Evolutionary conservation across 2,113 vertebrate genomes (phyloP), one percentile per base, ranked within the genome.

Genomic region (Ciconia maguari): DNA sequence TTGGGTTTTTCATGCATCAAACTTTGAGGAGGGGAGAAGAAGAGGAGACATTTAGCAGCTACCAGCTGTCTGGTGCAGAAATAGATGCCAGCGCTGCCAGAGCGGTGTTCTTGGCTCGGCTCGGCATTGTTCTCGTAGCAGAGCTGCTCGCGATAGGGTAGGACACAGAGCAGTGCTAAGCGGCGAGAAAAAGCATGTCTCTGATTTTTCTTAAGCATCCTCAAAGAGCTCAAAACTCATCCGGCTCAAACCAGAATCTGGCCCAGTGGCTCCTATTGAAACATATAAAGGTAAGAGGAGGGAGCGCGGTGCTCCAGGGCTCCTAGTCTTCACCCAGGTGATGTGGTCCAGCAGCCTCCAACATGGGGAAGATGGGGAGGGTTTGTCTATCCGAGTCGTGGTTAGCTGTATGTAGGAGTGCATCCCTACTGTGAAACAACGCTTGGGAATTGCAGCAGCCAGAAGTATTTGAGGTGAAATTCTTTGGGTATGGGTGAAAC

Each of bases 251-350:
- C 97, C 98, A 80, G 97, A 96, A 96, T 97, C 98, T 95, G 97
- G 98, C 96, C 98, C 98, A 66, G 98, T 98, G 96, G 98, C 99
- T 96, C 98, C 99, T 89, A 97, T 98, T 83, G 98, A 98, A 94
- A 98, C 96, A 4, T 99, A 98, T 82, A 98, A 97, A 99, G 99
- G 99, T 99, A 99, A 99, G 99, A 96, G 55, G 68, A 85, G 60
- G 66, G 66, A 90, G 66, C 1, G 1, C 0, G 0, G 60, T 0
- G 29, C 65, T 82, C 74, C 80, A 16, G 84, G 52, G 44, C 49
- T 87, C 44, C 65, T n/a, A 34, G 55, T 11, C 52, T 55, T 84
- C 0, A 0, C 18, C 18, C 78, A 60, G 66, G 36, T 38, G 55
- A 30, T 22, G 32, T 8, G 18, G 6, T 25, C 27, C 80, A 27